phyloP scores from a whole-genome alignment of 2,888 invertebrate species.

The Enchytraeus crypticus region DNA sequence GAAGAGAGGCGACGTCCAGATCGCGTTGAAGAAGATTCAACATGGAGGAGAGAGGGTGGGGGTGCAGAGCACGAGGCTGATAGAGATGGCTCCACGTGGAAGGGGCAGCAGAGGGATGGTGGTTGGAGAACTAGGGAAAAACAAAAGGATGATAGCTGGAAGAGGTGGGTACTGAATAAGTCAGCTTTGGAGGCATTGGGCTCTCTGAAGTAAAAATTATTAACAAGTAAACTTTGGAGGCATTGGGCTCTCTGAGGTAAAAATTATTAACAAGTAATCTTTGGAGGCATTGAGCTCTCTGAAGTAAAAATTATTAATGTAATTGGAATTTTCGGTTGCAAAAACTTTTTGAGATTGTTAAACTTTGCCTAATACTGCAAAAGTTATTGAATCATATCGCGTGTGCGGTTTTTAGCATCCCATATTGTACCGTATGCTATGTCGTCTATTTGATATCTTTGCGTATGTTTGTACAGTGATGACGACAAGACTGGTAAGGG shows the following conservation, averaged over 20 bases:
- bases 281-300: too few relatives aligned
- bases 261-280: too few relatives aligned
- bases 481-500: slow-evolving; percentile 7
- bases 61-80: slow-evolving; percentile 1
- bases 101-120: slow-evolving; percentile 24
- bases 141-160: slow-evolving; percentile 39
- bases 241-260: too few relatives aligned
- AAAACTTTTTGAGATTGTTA: not conserved
- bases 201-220: too few relatives aligned
- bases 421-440: too few relatives aligned
- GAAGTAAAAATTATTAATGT: not conserved
- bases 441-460: too few relatives aligned
- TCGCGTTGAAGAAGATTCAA: not conserved
- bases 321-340: not conserved
- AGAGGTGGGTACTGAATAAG: slow-evolving; percentile 1
- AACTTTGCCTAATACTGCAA: too few relatives aligned
- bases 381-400: too few relatives aligned
- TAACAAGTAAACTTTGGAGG: too few relatives aligned
- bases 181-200: not conserved
- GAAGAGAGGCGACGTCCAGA: not conserved
- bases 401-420: not conserved
- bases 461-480: slow-evolving; percentile 13
- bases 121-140: slow-evolving; percentile 42
- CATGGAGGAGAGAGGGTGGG: slow-evolving; percentile 4
- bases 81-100: slow-evolving; percentile 20